phyloP scores from a whole-genome alignment of 2,797 vertebrate genomes.

The Champsocephalus gunnari region DNA sequence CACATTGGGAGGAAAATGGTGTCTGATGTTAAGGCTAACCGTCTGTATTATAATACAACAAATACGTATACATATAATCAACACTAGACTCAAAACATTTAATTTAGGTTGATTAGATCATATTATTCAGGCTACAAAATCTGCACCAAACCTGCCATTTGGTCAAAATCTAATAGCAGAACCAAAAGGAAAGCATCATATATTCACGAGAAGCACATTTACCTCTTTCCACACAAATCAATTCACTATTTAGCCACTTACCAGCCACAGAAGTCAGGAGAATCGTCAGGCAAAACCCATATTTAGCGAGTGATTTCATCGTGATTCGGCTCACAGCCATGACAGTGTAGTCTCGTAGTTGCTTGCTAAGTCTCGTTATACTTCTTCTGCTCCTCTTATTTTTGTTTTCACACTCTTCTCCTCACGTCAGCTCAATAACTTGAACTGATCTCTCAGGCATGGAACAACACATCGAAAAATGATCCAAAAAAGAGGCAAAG shows the following conservation, averaged over 20 bases:
- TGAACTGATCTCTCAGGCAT: slow-evolving; percentile 48
- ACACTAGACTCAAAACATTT: not conserved
- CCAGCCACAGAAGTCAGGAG: slow-evolving; percentile 83
- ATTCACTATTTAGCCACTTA: slow-evolving; percentile 67
- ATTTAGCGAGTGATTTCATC: slow-evolving; percentile 77
- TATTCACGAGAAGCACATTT: slow-evolving; percentile 45
- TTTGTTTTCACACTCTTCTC: not conserved
- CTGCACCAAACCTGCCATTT: slow-evolving; percentile 17
- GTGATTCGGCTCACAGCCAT: slow-evolving; percentile 74
- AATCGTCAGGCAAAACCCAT: slow-evolving; percentile 77
- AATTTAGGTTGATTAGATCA: too few species aligned
- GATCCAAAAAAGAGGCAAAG: slow-evolving; percentile 3
- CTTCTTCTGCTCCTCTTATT: slow-evolving; percentile 30
- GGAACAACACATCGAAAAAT: slow-evolving; percentile 51
- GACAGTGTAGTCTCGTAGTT: slow-evolving; percentile 34
- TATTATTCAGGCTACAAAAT: slow-evolving; percentile 31
- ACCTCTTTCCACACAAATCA: slow-evolving; percentile 7
- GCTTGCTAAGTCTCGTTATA: slow-evolving; percentile 27
- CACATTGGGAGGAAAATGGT: not conserved
- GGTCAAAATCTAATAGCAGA: not conserved
- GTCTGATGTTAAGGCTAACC: not conserved
- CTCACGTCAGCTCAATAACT: slow-evolving; percentile 71
- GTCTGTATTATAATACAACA: not conserved
- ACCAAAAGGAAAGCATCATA: slow-evolving; percentile 33
- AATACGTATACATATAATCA: not conserved